Evolutionary conservation across 2,888 invertebrate species (phyloP).

Genomic region (Anthophora plumipes): DNA sequence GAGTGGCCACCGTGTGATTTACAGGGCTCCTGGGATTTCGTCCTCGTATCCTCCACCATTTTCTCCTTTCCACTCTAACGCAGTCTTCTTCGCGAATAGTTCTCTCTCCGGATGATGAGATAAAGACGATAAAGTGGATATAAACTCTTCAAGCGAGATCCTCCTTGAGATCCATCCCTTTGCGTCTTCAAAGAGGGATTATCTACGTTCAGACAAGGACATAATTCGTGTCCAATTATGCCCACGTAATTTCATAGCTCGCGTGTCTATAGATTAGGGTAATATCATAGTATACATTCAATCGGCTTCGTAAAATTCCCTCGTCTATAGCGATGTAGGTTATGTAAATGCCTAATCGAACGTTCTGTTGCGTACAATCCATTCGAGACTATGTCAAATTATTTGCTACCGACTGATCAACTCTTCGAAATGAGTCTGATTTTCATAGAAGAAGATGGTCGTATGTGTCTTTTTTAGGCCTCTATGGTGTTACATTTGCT

Average conservation of each 20-base stretch:
- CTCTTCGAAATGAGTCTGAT: neutral
- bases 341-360: too few species aligned
- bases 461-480: too few species aligned
- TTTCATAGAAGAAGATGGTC: neutral
- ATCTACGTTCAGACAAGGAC: too few species aligned
- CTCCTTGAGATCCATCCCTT: neutral
- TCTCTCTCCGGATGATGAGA: neutral
- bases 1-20: slow-evolving; percentile 61
- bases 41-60: slow-evolving; percentile 41
- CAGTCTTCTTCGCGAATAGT: neutral
- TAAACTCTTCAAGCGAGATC: neutral
- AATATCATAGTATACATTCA: neutral
- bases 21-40: slow-evolving; percentile 55
- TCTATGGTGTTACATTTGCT: too few species aligned
- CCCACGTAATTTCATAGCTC: neutral
- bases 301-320: neutral
- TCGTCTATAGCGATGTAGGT: neutral
- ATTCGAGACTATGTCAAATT: too few species aligned
- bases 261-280: neutral
- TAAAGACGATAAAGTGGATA: neutral
- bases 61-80: neutral
- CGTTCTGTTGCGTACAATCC: too few species aligned
- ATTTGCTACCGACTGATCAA: too few species aligned
- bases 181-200: too few species aligned
- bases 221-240: neutral